Conservation (phyloP, 2,888 invertebrate species). For the Acrocera orbiculus region DNA sequence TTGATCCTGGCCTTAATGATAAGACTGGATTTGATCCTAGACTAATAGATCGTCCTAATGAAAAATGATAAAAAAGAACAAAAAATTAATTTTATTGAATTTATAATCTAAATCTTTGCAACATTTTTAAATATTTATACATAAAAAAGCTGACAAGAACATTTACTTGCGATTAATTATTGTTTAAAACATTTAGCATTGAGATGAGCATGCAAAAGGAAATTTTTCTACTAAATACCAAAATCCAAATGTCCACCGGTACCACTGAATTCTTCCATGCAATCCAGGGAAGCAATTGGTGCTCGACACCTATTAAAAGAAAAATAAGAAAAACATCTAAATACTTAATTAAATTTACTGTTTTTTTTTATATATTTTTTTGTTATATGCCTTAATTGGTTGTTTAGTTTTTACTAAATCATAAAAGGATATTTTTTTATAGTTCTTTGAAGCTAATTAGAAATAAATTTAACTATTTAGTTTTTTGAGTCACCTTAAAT, state of each 20-base stretch:
- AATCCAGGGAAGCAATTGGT: conserved; percentile 81
- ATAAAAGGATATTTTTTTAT: too few relatives aligned
- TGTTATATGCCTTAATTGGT: too few relatives aligned
- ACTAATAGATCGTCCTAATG: conserved; percentile 32
- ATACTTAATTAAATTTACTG: background rate
- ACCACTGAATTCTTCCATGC: conserved; percentile 85
- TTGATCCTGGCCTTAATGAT: conserved; percentile 33
- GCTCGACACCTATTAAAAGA: conserved; percentile 58
- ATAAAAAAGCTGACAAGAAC: too few relatives aligned
- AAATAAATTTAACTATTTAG: too few relatives aligned
- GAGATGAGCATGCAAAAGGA: conserved; percentile 5
- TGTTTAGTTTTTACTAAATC: too few relatives aligned
- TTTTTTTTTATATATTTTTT: background rate
- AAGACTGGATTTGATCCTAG: conserved; percentile 34
- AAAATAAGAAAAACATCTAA: conserved; percentile 10
- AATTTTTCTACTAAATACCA: conserved; percentile 20
- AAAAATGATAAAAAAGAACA: background rate
- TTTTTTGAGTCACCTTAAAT: too few relatives aligned
- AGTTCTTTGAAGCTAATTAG: too few relatives aligned
- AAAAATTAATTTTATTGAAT: background rate
- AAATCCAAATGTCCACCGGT: conserved; percentile 36
- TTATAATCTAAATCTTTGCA: too few relatives aligned
- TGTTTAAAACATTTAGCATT: too few relatives aligned
- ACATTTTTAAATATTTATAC: too few relatives aligned
- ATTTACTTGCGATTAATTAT: too few relatives aligned